Base-by-base conservation (phyloP, 2,113 vertebrate species). In the Bubo blakistoni region DNA sequence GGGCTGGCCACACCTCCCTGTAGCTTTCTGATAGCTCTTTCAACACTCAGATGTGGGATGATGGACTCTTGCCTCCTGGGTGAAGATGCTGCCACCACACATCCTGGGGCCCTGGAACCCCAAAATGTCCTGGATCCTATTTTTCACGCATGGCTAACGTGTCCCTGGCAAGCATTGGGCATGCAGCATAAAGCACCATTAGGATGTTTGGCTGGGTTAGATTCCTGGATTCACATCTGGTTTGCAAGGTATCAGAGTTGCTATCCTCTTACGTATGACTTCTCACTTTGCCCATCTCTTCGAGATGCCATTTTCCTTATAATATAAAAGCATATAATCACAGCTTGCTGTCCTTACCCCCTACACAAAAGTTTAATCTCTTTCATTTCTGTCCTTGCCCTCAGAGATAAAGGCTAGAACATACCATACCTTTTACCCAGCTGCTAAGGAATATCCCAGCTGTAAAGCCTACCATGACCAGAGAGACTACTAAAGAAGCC, bases 301-400 rank as follows among this genome's bases (percentile, higher is more conserved):
- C 36, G 47, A 79, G 30, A 62, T 29, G 12, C 9, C 30, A n/a
- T 47, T 25, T 65, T 84, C 24, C 26, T 73, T 70, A 3, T 16
- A 84, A 49, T 7, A 49, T 32, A 34, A 71, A 81, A 71, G 11
- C 24, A 80, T 13, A 92, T 34, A 84, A n/a, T 10, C 42, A 62
- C 30, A 83, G 20, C 18, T 81, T 81, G 20, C 27, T 86, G 26
- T 32, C 22, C 36, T 52, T 62, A 83, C 2, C 4, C 12, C 11
- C 3, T 4, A 4, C 24, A 76, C 7, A 63, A 58, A 83, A 36
- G 1, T 9, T 88, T 34, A 0, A 1, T 24, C 32, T 74, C 51
- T 10, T 17, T 67, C 7, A 44, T 81, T 54, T 66, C 6, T 5
- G 15, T 18, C 36, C 22, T 42, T 82, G 40, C 27, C 11, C 27